Evolutionary conservation across 2,113 vertebrate genomes (phyloP).

Genomic region (Crotalus viridis): DNA sequence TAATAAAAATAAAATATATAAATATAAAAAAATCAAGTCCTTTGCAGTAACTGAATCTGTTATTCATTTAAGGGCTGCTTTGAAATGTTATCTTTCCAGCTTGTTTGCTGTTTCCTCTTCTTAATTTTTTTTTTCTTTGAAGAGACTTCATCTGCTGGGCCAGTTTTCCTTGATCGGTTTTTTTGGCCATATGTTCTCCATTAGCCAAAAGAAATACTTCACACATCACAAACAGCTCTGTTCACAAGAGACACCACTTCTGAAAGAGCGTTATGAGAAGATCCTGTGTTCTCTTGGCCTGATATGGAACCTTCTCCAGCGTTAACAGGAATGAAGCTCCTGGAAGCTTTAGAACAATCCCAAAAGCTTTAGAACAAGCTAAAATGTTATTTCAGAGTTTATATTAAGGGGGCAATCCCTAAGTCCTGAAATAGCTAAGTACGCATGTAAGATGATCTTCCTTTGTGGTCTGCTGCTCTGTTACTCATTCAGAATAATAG

Average conservation of each 20-base stretch:
- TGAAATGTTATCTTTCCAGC: conserved; percentile 26
- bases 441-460: neutral
- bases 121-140: neutral
- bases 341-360: neutral
- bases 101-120: conserved; percentile 29
- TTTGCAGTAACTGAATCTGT: conserved; percentile 5
- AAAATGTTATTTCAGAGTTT: neutral
- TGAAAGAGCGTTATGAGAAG: no score
- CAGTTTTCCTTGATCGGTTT: neutral
- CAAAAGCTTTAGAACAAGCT: neutral
- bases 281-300: neutral
- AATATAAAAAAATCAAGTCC: neutral
- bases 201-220: conserved; percentile 15
- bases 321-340: neutral
- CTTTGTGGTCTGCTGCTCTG: neutral
- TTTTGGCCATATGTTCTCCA: neutral
- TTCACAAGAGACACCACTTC: neutral
- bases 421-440: neutral
- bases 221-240: neutral
- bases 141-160: conserved; percentile 5
- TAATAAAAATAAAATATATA: neutral
- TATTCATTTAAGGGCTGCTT: conserved; percentile 11
- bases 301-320: neutral
- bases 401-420: neutral
- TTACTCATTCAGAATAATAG: neutral